Evolutionary conservation across 64 coral and sea anemone species (phyloP), one percentile per base, ranked within the genome.

Genomic region (Acropora tenuis): DNA sequence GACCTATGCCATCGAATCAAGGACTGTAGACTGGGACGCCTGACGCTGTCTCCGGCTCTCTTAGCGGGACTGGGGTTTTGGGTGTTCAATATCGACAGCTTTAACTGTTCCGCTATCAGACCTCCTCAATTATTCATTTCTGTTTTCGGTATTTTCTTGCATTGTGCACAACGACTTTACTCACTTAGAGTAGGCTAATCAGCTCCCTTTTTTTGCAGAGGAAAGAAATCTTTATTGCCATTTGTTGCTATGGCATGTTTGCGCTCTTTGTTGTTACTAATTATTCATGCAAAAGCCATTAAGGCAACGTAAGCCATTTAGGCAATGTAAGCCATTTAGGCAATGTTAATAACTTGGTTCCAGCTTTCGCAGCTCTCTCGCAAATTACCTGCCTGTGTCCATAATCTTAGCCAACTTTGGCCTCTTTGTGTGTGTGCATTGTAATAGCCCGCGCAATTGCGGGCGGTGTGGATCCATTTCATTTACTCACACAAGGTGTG

Each of bases 41-140:
- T 69, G n/a, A 69, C 0, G 11, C 66, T 69, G 66, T 69, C 66
- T 0, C 11, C 66, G 11, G 66, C 66, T 69, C 11, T 69, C 11
- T 69, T 69, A 69, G 11, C 11, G 66, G 66, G n/a, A 0, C 66
- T 69, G 66, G n/a, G 66, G 66, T 69, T 69, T 69, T 69, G 66
- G 66, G 11, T 69, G 66, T 69, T 12, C 66, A 69, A 69, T 69
- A 69, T 69, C 66, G 66, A 69, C 66, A 69, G n/a, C 66, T 69
- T 69, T 69, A 69, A 69, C 66, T 11, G 66, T 69, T 69, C n/a
- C n/a, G 11, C 66, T n/a, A 69, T 69, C 66, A 69, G 66, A 69
- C 66, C 66, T 69, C 66, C 66, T 11, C n/a, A n/a, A 12, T 69
- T n/a, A 69, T 30, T 30, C 30, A 30, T 30, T 30, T 30, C 30